A percentile compares a stretch with the other conserved stretches of the same genome.
These are phyloP conservation scores for Danaus plexippus DNA, from an alignment of 1,140 invertebrate species.

Conservation along the genomic window DNA sequence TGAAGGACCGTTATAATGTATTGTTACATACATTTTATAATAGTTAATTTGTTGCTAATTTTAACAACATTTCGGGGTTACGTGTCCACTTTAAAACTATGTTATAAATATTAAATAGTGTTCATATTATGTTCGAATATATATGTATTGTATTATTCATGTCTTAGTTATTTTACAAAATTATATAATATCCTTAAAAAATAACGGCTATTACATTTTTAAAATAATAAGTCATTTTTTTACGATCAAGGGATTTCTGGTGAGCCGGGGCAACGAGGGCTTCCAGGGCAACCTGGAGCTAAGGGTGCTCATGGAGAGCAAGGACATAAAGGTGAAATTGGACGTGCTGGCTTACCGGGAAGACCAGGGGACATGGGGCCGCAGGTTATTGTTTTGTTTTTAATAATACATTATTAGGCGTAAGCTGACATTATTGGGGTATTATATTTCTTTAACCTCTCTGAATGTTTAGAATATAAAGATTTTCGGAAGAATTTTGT, in stretches of 20 bases:
- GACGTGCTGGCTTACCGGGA: constrained; percentile 80
- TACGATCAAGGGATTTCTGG: constrained; percentile 66
- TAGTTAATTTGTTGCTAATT: no score
- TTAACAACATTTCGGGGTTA: no score
- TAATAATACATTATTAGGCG: not conserved
- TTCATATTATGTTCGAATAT: not conserved
- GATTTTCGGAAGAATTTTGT: not conserved
- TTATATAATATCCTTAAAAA: constrained; percentile 4
- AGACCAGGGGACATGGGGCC: constrained; percentile 80
- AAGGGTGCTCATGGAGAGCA: constrained; percentile 81
- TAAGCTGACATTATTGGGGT: no score
- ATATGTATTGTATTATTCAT: not conserved
- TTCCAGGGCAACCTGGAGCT: constrained; percentile 78
- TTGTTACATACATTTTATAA: not conserved
- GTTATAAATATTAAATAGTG: no score
- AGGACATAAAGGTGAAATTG: constrained; percentile 82
- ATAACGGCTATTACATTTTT: no score
- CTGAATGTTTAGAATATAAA: no score
- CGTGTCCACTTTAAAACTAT: no score
- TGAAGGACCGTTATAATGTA: not conserved
- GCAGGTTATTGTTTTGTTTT: constrained; percentile 65
- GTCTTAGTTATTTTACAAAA: not conserved
- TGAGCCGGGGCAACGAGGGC: constrained; percentile 75
- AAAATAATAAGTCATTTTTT: not conserved
- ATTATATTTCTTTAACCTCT: no score